Conservation (phyloP, 2,888 invertebrate genomes). For the Meganola albula region DNA sequence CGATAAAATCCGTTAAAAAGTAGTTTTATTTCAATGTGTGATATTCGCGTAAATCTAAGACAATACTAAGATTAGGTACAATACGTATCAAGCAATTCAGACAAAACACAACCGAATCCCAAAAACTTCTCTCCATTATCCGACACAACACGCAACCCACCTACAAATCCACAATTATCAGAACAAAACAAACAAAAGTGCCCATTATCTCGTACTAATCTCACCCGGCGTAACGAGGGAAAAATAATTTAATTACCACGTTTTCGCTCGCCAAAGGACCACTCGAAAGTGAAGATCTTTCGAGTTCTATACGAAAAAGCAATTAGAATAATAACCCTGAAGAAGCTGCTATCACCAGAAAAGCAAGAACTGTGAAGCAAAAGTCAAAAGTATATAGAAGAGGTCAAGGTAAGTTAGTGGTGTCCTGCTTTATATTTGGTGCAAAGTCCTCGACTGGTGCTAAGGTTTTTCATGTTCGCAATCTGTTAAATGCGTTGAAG, state of each 20-base stretch:
- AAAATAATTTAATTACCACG: constrained; percentile 71
- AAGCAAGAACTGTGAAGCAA: constrained; percentile 23
- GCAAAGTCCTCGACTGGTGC: constrained; percentile 33
- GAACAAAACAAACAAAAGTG: constrained; percentile 28
- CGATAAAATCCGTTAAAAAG: too few relatives aligned
- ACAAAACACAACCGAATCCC: too few relatives aligned
- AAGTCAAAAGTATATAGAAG: too few relatives aligned
- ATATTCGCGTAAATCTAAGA: too few relatives aligned
- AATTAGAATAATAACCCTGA: constrained; percentile 68
- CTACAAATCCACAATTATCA: constrained; percentile 11
- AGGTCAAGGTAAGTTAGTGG: constrained; percentile 15
- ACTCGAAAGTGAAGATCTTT: constrained; percentile 62
- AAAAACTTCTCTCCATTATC: not conserved
- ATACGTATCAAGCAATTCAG: too few relatives aligned
- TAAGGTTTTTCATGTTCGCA: constrained; percentile 49
- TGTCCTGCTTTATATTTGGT: constrained; percentile 18
- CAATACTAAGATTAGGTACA: too few relatives aligned
- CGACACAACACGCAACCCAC: constrained; percentile 3
- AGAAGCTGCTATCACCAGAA: constrained; percentile 34
- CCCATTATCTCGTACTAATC: constrained; percentile 55
- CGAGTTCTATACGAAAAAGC: constrained; percentile 57
- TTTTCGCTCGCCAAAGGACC: constrained; percentile 53
- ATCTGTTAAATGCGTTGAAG: constrained; percentile 62
- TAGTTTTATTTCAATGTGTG: too few relatives aligned
- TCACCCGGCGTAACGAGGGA: constrained; percentile 43